Evolutionary conservation across 2,888 invertebrate genomes (phyloP).

Genomic region (Volucella zonaria): DNA sequence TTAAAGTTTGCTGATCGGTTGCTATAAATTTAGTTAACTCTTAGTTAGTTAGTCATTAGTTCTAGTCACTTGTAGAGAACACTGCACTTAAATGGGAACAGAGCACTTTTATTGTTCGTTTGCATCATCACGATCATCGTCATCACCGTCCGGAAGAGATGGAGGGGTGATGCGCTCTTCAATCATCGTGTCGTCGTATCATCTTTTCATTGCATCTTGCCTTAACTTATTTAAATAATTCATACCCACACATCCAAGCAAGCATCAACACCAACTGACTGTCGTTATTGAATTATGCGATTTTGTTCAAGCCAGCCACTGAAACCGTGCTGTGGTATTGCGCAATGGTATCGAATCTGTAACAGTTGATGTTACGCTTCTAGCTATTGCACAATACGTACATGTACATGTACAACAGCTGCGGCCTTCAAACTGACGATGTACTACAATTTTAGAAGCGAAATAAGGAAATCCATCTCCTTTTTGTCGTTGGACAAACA

Average conservation of each 20-base stretch:
- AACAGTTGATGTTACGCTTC: background rate
- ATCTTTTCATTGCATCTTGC: conserved; percentile 55
- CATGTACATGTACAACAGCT: background rate
- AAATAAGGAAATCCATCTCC: background rate
- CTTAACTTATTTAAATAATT: conserved; percentile 42
- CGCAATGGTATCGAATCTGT: background rate
- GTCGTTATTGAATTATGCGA: background rate
- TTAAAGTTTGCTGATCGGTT: conserved; percentile 37
- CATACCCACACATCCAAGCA: background rate
- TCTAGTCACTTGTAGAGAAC: conserved; percentile 39
- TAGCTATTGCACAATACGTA: background rate
- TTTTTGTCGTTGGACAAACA: conserved; percentile 25
- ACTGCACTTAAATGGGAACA: conserved; percentile 62
- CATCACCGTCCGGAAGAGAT: background rate
- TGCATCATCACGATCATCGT: conserved; percentile 4
- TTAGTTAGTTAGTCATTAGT: conserved; percentile 15
- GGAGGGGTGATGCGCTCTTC: background rate
- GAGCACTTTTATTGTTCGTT: conserved; percentile 45
- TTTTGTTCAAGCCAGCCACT: background rate
- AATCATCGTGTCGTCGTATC: background rate
- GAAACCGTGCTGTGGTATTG: background rate
- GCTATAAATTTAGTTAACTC: conserved; percentile 27
- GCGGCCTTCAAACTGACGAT: too few relatives aligned
- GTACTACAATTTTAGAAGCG: conserved; percentile 20
- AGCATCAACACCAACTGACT: conserved; percentile 3